A percentile compares a stretch with the other conserved stretches of the same genome.
Conservation (phyloP, 2,113 vertebrate species). For the Anser brachyrhynchus region DNA sequence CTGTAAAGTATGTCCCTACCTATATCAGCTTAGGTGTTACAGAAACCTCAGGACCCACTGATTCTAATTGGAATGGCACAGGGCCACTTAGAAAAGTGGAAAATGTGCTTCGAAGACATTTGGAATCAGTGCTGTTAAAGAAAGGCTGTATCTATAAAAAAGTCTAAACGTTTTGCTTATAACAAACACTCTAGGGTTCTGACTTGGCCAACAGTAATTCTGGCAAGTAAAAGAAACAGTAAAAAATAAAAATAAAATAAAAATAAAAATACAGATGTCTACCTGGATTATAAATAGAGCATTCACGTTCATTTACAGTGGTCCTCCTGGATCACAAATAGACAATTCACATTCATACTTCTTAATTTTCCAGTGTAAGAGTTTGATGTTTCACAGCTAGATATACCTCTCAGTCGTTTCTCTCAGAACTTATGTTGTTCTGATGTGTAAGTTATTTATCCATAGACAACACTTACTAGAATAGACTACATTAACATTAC, state of each 20-base stretch:
- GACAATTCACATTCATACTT: background rate
- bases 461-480: background rate
- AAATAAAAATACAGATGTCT: background rate
- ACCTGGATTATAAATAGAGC: background rate
- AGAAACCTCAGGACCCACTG: background rate
- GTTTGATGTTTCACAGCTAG: background rate
- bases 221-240: background rate
- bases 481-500: background rate
- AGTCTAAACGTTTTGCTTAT: background rate
- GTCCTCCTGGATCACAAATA: background rate
- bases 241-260: background rate
- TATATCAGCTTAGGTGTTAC: background rate
- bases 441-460: background rate
- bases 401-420: background rate
- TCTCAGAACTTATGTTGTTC: background rate
- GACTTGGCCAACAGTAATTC: background rate
- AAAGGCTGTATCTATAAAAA: background rate
- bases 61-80: background rate
- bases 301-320: background rate
- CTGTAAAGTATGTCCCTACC: background rate
- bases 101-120: background rate
- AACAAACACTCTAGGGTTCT: background rate
- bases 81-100: background rate
- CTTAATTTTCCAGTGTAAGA: background rate
- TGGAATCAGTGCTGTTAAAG: background rate